A percentile compares a stretch with the other conserved stretches of the same genome.
phyloP scores from a whole-genome alignment of 2,113 vertebrate species.

The Marmota flaviventris region DNA sequence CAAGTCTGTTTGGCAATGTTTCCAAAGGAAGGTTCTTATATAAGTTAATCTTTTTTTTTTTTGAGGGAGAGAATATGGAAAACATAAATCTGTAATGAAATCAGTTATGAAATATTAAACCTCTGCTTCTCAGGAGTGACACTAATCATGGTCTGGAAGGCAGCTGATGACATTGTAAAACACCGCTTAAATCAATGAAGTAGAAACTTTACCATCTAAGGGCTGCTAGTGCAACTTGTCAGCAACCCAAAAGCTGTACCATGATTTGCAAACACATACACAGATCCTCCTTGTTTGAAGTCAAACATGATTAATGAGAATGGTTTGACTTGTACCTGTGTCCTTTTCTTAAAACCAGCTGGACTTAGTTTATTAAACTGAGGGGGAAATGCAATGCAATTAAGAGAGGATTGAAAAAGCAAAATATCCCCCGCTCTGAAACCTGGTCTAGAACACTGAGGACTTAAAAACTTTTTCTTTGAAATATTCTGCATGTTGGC shows the following conservation, averaged over 20 bases:
- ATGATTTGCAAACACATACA: neutral
- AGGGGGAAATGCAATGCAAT: neutral
- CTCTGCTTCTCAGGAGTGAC: slow-evolving; percentile 55
- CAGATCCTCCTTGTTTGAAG: neutral
- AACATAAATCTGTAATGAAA: slow-evolving; percentile 77
- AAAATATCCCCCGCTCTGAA: neutral
- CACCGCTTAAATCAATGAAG: slow-evolving; percentile 29
- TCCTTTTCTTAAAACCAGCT: neutral
- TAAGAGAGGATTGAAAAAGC: neutral
- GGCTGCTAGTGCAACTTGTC: neutral
- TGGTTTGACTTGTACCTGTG: neutral
- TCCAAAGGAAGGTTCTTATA: slow-evolving; percentile 27
- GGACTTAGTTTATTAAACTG: neutral
- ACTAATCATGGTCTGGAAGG: slow-evolving; percentile 50
- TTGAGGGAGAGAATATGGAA: slow-evolving; percentile 55
- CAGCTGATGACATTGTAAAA: slow-evolving; percentile 8
- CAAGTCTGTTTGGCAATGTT: slow-evolving; percentile 39
- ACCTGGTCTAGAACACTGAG: neutral
- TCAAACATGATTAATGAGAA: neutral
- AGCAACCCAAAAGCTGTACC: neutral
- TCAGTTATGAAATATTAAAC: slow-evolving; percentile 72
- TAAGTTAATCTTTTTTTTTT: slow-evolving; percentile 44
- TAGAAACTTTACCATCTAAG: neutral
- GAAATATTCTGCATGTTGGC: neutral
- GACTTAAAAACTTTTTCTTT: neutral